Evolutionary conservation across 2,113 vertebrate species (phyloP), one percentile per base, ranked within the genome.

Genomic region (Cheilinus undulatus): DNA sequence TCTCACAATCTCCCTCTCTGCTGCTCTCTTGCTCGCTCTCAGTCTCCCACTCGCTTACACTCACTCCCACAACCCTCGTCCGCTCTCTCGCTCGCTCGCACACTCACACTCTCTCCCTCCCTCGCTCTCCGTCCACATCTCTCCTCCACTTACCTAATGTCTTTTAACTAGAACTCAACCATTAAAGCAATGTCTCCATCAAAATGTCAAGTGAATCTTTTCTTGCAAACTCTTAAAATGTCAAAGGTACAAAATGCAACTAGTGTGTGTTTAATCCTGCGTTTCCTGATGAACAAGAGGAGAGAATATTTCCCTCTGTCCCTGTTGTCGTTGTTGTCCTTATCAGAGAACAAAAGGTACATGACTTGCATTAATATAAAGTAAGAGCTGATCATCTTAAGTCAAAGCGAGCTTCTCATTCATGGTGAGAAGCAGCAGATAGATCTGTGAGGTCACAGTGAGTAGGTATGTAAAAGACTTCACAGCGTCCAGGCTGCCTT

Each of bases 41-140:
- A 5, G 59, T 69, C 80, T 83, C 85, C 85, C 87, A 82, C 85
- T 85, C 84, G 9, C 80, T 78, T 49, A 73, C 87, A 74, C 76
- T 88, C 69, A 66, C 86, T 69, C 82, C 73, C 63, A 83, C 62
- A 40, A 66, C 61, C 51, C 77, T 57, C n/a, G n/a, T n/a, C n/a
- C n/a, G n/a, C 48, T 61, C 15, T 46, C 40, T 42, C 57, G 49
- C 40, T 17, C 60, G 50, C 46, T 56, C 32, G 30, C 36, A 63
- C 27, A 3, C 30, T 40, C 30, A 26, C 63, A 34, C 73, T 49
- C 48, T 24, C 43, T 62, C 78, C 48, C 56, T 62, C 80, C 48
- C 56, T 67, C 54, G 2, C 34, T 50, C 70, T 52, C 71, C 49
- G 20, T 23, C 26, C 20, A 2, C 48, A 27, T 75, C 71, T 45